Percentiles rank a stretch among this genome's conserved stretches.
Conservation (phyloP, 2,888 invertebrate genomes). For the Hirudinaria manillensis region DNA sequence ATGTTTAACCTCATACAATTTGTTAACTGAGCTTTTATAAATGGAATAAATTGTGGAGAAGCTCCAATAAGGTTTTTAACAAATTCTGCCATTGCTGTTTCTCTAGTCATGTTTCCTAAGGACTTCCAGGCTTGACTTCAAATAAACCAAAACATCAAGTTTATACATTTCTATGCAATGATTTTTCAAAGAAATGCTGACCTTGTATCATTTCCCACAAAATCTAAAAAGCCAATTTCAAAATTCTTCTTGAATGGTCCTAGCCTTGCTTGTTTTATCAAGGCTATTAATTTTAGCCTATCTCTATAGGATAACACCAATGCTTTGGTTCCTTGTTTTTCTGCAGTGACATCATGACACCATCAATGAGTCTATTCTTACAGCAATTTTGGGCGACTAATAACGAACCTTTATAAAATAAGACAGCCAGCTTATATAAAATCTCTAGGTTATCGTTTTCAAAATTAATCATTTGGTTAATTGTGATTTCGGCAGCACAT, state of each 20-base stretch:
- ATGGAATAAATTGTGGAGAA: conserved; percentile 84
- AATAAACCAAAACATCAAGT: not conserved
- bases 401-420: conserved; percentile 77
- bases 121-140: conserved; percentile 82
- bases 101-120: conserved; percentile 74
- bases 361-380: not conserved
- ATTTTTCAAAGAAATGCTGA: conserved; percentile 41
- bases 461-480: too few species aligned
- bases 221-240: conserved; percentile 84
- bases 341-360: conserved; percentile 58
- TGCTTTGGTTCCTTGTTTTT: conserved; percentile 96
- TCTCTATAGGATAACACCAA: conserved; percentile 89
- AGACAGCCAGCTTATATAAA: conserved; percentile 78
- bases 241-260: conserved; percentile 66
- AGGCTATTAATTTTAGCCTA: conserved; percentile 81
- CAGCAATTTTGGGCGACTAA: not conserved
- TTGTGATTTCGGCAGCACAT: too few species aligned
- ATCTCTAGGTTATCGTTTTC: conserved; percentile 58
- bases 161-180: not conserved
- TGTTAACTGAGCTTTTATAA: conserved; percentile 66
- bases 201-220: conserved; percentile 86
- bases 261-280: conserved; percentile 81
- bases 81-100: conserved; percentile 86
- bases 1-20: conserved; percentile 59
- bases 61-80: conserved; percentile 76